Evolutionary conservation across 2,113 vertebrate genomes (phyloP).

Genomic region (Scatophagus argus): DNA sequence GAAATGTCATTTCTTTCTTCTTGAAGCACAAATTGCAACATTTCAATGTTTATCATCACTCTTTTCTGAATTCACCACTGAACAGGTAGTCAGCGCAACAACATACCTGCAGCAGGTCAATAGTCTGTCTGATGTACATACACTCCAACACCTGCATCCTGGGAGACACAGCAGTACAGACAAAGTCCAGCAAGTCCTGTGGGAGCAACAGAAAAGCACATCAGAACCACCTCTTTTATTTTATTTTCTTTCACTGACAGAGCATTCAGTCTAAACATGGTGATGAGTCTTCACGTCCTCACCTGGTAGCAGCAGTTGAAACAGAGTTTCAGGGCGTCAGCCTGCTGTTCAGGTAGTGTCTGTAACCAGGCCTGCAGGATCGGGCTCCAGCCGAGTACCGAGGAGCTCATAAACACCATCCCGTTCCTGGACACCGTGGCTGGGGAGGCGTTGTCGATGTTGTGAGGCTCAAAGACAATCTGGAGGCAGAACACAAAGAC

Average conservation of each 20-base stretch:
- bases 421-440: slow-evolving; percentile 86
- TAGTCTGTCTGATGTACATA: slow-evolving; percentile 90
- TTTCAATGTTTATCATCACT: neutral
- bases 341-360: slow-evolving; percentile 78
- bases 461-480: slow-evolving; percentile 86
- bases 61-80: too few species aligned
- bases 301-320: slow-evolving; percentile 88
- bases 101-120: slow-evolving; percentile 87
- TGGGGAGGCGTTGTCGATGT: slow-evolving; percentile 87
- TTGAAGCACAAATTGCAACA: too few species aligned
- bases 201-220: slow-evolving; percentile 6
- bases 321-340: slow-evolving; percentile 78
- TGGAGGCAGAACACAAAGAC: slow-evolving; percentile 18
- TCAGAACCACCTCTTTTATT: too few species aligned
- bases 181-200: slow-evolving; percentile 87
- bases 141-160: slow-evolving; percentile 90
- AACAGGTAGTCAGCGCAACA: neutral
- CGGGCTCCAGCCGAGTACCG: slow-evolving; percentile 83
- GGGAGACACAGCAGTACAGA: slow-evolving; percentile 84
- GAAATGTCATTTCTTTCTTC: too few species aligned
- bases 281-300: neutral
- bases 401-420: slow-evolving; percentile 88
- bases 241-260: too few species aligned
- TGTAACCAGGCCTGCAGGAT: slow-evolving; percentile 84
- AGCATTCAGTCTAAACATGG: too few species aligned